Evolutionary conservation across 2,113 vertebrate species (phyloP).

Genomic region (Egretta garzetta): DNA sequence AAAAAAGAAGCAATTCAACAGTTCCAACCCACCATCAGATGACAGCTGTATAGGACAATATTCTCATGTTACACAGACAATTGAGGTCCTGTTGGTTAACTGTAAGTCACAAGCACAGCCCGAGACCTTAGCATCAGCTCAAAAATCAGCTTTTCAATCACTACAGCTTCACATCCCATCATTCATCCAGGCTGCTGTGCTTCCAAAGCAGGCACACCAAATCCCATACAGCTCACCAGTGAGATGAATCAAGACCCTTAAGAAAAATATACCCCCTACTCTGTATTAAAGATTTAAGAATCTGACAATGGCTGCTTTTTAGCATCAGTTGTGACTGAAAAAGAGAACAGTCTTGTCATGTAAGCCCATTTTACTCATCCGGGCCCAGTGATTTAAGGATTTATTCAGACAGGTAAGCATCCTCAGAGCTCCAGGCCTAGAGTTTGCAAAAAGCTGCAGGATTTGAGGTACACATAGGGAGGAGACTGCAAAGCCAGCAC

Average conservation of each 20-base stretch:
- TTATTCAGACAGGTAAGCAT: not conserved
- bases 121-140: not conserved
- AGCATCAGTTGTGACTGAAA: not conserved
- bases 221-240: not conserved
- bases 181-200: not conserved
- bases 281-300: not conserved
- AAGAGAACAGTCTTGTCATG: fast-evolving
- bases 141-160: not conserved
- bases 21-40: not conserved
- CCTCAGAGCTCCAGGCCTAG: not conserved
- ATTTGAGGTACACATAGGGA: not conserved
- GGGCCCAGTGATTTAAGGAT: not conserved
- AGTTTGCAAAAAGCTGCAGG: not conserved
- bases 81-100: not conserved
- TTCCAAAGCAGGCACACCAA: not conserved
- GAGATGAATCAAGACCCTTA: not conserved
- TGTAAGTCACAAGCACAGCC: not conserved
- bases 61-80: not conserved
- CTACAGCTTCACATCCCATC: not conserved
- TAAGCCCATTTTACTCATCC: not conserved
- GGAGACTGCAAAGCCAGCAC: not conserved
- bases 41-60: not conserved
- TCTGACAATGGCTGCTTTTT: not conserved
- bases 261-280: not conserved
- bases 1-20: not conserved